phyloP scores from a whole-genome alignment of 2,797 vertebrate genomes.

The Melanotaenia trifasciata region DNA sequence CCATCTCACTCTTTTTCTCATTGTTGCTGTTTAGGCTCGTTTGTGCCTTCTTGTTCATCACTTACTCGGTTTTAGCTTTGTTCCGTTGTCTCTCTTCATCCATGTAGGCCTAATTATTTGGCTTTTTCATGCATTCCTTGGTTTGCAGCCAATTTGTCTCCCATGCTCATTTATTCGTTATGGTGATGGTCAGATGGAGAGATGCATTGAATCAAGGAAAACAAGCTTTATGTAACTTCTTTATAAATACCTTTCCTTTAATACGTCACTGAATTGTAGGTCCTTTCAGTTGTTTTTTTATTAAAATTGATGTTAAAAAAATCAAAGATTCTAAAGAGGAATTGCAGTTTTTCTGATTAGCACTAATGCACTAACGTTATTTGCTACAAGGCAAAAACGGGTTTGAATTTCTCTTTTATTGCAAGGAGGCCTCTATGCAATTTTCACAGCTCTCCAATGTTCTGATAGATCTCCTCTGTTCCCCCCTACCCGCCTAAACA shows the following conservation, averaged over 20 bases:
- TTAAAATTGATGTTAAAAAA: constrained; percentile 12
- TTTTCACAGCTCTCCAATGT: constrained; percentile 51
- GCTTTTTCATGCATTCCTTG: constrained; percentile 44
- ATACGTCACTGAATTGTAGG: constrained; percentile 5
- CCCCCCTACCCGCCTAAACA: constrained; percentile 5
- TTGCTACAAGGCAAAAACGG: constrained; percentile 50
- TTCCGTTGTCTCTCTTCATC: constrained; percentile 43
- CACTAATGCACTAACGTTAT: constrained; percentile 47
- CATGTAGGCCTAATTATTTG: constrained; percentile 58
- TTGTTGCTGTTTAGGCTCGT: background rate
- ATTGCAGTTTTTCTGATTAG: constrained; percentile 45
- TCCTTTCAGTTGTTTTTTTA: constrained; percentile 10
- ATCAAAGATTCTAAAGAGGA: constrained; percentile 9
- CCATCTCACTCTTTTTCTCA: constrained; percentile 45
- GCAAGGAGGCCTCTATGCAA: constrained; percentile 70
- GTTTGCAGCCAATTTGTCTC: constrained; percentile 50
- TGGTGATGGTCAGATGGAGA: constrained; percentile 43
- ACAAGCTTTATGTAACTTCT: background rate
- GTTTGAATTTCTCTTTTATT: constrained; percentile 69
- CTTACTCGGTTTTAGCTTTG: constrained; percentile 52
- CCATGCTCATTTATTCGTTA: constrained; percentile 7
- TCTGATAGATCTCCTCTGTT: constrained; percentile 51
- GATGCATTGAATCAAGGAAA: constrained; percentile 16
- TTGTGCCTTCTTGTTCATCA: constrained; percentile 45
- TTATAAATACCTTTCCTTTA: constrained; percentile 11